phyloP scores from a whole-genome alignment of 2,888 invertebrate genomes.

The Papilio elwesi region DNA sequence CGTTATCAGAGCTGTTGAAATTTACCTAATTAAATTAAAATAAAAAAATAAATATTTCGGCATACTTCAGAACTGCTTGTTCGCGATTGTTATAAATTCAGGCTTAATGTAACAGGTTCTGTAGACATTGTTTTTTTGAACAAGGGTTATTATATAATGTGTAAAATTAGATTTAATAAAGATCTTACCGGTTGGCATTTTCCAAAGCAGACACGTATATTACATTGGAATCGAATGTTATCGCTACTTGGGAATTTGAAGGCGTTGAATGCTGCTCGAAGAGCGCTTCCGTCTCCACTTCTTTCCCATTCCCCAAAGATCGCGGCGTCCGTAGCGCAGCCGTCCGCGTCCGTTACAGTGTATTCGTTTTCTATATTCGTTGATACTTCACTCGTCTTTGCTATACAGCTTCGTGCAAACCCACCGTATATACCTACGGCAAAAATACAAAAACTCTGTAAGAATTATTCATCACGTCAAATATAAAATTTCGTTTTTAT shows the following conservation, averaged over 20 bases:
- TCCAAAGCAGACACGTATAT: constrained; percentile 97
- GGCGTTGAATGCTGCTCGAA: constrained; percentile 95
- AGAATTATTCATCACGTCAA: background rate
- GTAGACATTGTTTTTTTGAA: background rate
- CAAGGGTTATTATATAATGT: background rate
- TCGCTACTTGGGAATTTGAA: constrained; percentile 98
- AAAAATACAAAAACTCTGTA: constrained; percentile 42
- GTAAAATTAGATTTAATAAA: background rate
- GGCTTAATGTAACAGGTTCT: background rate
- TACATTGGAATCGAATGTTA: constrained; percentile 97
- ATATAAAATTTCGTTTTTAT: background rate
- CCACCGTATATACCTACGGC: constrained; percentile 93
- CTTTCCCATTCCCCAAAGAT: constrained; percentile 98
- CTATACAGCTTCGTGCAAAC: constrained; percentile 96
- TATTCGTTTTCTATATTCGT: constrained; percentile 94
- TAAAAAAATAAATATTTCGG: too few relatives aligned
- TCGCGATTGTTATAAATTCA: too few relatives aligned
- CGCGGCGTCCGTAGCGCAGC: constrained; percentile 95
- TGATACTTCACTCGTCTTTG: constrained; percentile 93
- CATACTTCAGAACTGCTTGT: too few relatives aligned
- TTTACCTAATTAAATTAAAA: too few relatives aligned
- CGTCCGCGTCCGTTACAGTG: constrained; percentile 96
- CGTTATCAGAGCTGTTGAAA: too few relatives aligned
- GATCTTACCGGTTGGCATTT: constrained; percentile 94
- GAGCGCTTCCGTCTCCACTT: constrained; percentile 92